Evolutionary conservation across 1,140 invertebrate species (phyloP), one percentile per base, ranked within the genome.

Genomic region (Phortica variegata): DNA sequence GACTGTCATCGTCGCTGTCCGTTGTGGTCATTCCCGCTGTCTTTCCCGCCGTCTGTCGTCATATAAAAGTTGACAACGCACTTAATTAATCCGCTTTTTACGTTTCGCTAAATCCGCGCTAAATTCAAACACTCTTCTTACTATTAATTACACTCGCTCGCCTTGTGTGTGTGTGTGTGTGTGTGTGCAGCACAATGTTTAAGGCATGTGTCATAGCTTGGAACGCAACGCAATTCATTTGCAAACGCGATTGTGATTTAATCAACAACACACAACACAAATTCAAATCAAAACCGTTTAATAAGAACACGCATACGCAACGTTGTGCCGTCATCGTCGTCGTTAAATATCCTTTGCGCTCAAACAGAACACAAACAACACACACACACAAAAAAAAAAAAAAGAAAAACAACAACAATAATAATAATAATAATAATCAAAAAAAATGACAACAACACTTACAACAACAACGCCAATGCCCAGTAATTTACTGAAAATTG

Each of bases 51-150:
- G n/a, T n/a, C n/a, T n/a, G n/a, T n/a, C n/a, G n/a, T n/a, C n/a
- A n/a, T n/a, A n/a, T 40, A 56, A 60, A 62, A 68, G 47, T 56
- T 68, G 63, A 60, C 63, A 68, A 60, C 47, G 63, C 63, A 68
- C 44, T 60, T 69, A 68, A 69, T 43, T 68, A 68, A 68, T 68
- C 63, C 63, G 63, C 63, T 60, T 68, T 63, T 49, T 29, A 51
- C 45, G 53, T 56, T 43, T 51, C 58, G 47, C 46, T 45, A 53
- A 65, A 65, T 60, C 17, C 20, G 26, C 16, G 3, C 33, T 2
- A 18, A 29, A 29, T 29, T 2, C 29, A 3, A n/a, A 6, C 46
- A 42, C n/a, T n/a, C 40, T 16, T 12, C 13, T 29, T 12, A 29
- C 2, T 19, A 29, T 13, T 15, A 20, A 29, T 29, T 6, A 12